Conservation (phyloP, 2,888 invertebrate species). For the Nipponacmea schrenckii region DNA sequence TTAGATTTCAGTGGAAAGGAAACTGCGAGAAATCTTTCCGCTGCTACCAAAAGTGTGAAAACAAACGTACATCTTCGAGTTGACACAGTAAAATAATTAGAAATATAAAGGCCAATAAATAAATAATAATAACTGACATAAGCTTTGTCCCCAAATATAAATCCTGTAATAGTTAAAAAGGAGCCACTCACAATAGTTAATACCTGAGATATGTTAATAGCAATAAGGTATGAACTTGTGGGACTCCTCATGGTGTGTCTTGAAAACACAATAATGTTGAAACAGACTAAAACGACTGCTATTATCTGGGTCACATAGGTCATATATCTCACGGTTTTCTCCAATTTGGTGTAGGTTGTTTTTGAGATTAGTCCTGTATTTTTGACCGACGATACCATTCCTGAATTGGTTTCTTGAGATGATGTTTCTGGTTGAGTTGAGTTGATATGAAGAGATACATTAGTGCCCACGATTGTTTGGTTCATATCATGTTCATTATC, state of each 20-base stretch:
- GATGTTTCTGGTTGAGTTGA: too few species aligned
- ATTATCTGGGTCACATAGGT: background rate
- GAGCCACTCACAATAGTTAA: background rate
- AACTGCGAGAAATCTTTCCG: conserved; percentile 1
- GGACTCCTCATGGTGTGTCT: background rate
- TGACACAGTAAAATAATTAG: background rate
- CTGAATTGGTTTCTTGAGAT: too few species aligned
- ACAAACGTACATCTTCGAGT: conserved; percentile 2
- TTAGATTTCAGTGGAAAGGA: conserved; percentile 6
- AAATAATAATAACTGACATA: background rate
- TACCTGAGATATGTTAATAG: background rate
- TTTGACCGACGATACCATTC: too few species aligned
- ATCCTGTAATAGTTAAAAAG: background rate
- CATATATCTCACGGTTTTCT: background rate
- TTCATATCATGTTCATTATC: too few species aligned
- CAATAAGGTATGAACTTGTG: background rate
- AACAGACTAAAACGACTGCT: background rate
- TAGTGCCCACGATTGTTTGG: too few species aligned
- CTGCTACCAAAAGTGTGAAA: background rate
- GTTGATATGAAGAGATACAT: too few species aligned
- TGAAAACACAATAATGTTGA: background rate
- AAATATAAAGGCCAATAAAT: background rate
- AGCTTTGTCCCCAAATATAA: background rate
- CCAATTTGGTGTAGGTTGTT: background rate
- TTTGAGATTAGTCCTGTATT: background rate